Percentiles rank a stretch among this genome's conserved stretches.
Conservation (phyloP, 35 echinoderm and acorn worm genomes). For the Patiria miniata region DNA sequence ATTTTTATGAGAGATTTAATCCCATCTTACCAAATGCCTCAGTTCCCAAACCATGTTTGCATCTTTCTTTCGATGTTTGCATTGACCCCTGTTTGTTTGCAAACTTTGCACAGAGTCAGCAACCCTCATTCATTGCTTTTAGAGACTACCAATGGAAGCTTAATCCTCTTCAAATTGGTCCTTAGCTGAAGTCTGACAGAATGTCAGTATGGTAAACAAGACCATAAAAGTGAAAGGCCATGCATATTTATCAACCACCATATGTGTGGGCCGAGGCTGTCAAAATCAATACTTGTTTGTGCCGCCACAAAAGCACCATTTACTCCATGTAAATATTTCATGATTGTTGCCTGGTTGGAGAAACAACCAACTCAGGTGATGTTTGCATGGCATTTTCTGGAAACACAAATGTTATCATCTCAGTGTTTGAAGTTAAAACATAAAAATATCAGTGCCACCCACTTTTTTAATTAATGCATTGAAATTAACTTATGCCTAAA, state of each 20-base stretch:
- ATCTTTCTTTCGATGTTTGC: background rate
- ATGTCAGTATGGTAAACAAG: background rate
- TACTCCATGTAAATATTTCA: background rate
- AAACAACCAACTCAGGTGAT: no score
- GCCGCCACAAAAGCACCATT: background rate
- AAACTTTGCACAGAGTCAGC: background rate
- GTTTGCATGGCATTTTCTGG: no score
- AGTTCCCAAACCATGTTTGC: background rate
- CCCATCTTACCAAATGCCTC: no score
- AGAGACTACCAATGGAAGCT: background rate
- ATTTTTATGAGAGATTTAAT: no score
- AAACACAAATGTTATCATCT: no score
- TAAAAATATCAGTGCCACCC: background rate
- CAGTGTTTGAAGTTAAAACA: no score
- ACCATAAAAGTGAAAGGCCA: background rate
- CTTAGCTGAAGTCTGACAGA: background rate
- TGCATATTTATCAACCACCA: background rate
- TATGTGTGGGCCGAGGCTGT: background rate
- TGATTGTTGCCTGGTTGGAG: background rate
- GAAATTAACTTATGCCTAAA: background rate
- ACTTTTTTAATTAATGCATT: background rate
- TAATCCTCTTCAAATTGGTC: slow-evolving; percentile 11
- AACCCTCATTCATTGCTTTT: background rate
- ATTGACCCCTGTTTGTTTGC: background rate
- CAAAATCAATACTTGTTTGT: slow-evolving; percentile 23